Base-by-base conservation (phyloP, 2,113 vertebrate species). In the Tachuris rubrigastra region DNA sequence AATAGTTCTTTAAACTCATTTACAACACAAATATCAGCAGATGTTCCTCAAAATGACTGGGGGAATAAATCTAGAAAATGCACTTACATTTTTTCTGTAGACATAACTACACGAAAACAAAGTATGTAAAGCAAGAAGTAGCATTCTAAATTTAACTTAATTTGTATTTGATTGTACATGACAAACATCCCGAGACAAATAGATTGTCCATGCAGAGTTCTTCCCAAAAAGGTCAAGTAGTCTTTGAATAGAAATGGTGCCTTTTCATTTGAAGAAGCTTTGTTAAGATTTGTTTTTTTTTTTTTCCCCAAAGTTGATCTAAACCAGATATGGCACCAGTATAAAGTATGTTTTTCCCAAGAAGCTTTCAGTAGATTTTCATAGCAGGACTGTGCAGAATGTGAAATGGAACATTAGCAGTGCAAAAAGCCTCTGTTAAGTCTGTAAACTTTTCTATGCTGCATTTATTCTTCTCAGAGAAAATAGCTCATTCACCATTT, bases 251-350 rank as follows among this genome's bases (percentile, higher is more conserved):
- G 53, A 85, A 96, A 78, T 72, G 60, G 46, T 35, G 59, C 59
- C 90, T 39, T 80, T 87, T 86, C 63, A 73, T 95, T 94, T 92
- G 55, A 62, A 86, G 65, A 88, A 77, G 67, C 59, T 89, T 90
- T 93, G 27, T 31, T 67, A 88, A 72, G 62, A n/a, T n/a, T n/a
- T n/a, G n/a, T n/a, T n/a, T n/a, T n/a, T n/a, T 68, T 73, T 35
- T 46, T 93, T 93, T 71, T 96, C 87, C 44, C n/a, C 10, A 11
- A 31, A 55, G 79, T 90, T 97, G 95, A 96, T 88, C 68, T 93
- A 95, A 96, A 95, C 73, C 75, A 78, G 86, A 47, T 80, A 90
- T 95, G 94, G 86, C 95, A 97, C 30, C 55, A 74, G 72, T 42
- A 88, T 50, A 89, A 81, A 47, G 42, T 80, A 84, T 84, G 52